A percentile compares a stretch with the other conserved stretches of the same genome.
phyloP scores from a whole-genome alignment of 2,888 invertebrate species.

The Thelaira solivaga region DNA sequence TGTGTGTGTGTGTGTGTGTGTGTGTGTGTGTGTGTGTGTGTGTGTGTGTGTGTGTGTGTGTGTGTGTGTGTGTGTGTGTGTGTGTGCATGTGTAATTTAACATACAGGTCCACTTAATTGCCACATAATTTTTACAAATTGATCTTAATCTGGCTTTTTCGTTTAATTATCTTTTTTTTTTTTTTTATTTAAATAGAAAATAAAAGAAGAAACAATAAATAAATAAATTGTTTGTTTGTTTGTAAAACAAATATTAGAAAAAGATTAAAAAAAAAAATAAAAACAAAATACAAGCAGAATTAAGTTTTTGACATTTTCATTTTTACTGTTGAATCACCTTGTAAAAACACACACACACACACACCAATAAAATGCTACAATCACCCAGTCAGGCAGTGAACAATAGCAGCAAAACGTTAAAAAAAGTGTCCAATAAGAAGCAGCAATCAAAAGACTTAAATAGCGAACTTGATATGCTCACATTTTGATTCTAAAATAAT shows the following conservation, averaged over 20 bases:
- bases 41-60: too few relatives aligned
- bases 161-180: not conserved
- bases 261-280: not conserved
- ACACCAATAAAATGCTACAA: not conserved
- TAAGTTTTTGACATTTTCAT: conserved; percentile 59
- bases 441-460: conserved; percentile 48
- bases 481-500: conserved; percentile 46
- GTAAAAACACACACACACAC: conserved; percentile 46
- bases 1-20: too few relatives aligned
- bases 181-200: not conserved
- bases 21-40: too few relatives aligned
- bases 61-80: too few relatives aligned
- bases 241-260: not conserved
- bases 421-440: not conserved
- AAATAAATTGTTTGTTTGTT: too few relatives aligned
- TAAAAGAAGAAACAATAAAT: not conserved
- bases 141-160: too few relatives aligned
- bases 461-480: conserved; percentile 58
- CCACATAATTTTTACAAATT: too few relatives aligned
- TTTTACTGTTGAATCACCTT: conserved; percentile 54
- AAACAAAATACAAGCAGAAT: conserved; percentile 35
- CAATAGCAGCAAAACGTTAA: not conserved
- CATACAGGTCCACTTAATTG: too few relatives aligned
- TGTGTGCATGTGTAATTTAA: too few relatives aligned
- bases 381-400: not conserved